phyloP scores from a whole-genome alignment of 2,888 invertebrate species.

The Liopterus haemorrhoidalis region DNA sequence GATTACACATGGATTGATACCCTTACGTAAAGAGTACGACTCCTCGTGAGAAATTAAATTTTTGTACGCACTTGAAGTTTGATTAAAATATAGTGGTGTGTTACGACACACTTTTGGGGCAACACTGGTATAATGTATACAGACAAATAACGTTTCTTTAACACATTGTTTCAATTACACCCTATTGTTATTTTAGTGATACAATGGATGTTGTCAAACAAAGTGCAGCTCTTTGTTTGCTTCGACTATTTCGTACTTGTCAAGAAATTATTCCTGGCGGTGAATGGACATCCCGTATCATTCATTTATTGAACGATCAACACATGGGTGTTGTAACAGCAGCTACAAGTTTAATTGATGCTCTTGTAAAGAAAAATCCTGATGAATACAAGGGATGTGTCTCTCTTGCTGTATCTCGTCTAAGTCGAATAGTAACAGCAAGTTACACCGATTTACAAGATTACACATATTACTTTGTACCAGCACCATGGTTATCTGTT shows the following conservation, averaged over 20 bases:
- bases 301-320: slow-evolving; percentile 96
- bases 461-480: slow-evolving; percentile 99
- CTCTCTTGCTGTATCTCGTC: slow-evolving; percentile 91
- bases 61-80: too few species aligned
- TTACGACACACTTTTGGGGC: too few species aligned
- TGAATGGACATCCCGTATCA: slow-evolving; percentile 98
- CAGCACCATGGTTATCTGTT: slow-evolving; percentile 99
- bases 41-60: too few species aligned
- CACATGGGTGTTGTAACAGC: slow-evolving; percentile 99
- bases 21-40: too few species aligned
- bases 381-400: slow-evolving; percentile 99
- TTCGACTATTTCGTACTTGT: slow-evolving; percentile 88
- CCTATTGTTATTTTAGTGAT: slow-evolving; percentile 56
- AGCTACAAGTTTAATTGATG: slow-evolving; percentile 95
- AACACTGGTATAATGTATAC: too few species aligned
- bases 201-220: slow-evolving; percentile 99
- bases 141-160: slow-evolving; percentile 2
- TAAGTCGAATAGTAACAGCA: slow-evolving; percentile 96
- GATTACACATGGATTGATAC: too few species aligned
- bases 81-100: too few species aligned
- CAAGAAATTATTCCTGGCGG: slow-evolving; percentile 95
- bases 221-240: slow-evolving; percentile 93
- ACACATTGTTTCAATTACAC: slow-evolving; percentile 2
- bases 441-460: slow-evolving; percentile 99
- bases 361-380: slow-evolving; percentile 96